A percentile compares a stretch with the other conserved stretches of the same genome.
Conservation (phyloP, 1,140 invertebrate genomes). For the Coboldia fuscipes region DNA sequence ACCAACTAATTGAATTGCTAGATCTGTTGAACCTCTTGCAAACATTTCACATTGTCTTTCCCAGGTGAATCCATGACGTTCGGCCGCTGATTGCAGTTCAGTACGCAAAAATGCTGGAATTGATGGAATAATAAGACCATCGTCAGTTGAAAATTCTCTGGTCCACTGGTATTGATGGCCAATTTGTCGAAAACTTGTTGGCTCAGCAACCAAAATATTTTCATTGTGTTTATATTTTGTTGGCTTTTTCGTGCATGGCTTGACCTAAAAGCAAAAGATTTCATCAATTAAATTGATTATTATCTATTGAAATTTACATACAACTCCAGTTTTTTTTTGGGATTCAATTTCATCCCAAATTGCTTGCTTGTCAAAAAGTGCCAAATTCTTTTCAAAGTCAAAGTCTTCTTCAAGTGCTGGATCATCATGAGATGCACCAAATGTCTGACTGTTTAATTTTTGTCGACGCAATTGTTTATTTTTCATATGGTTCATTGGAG, state of each 20-base stretch:
- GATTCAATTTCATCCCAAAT: conserved; percentile 45
- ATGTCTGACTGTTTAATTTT: conserved; percentile 17
- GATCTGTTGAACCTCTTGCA: conserved; percentile 53
- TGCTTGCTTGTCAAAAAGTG: conserved; percentile 71
- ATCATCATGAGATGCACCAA: conserved; percentile 27
- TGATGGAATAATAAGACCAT: conserved; percentile 56
- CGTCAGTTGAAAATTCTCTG: conserved; percentile 58
- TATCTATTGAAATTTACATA: conserved; percentile 19
- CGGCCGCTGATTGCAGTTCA: conserved; percentile 39
- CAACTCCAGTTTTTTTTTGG: conserved; percentile 40
- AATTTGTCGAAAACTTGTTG: conserved; percentile 45
- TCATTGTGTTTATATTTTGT: conserved; percentile 51
- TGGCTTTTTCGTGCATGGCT: conserved; percentile 2
- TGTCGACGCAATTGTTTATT: conserved; percentile 11
- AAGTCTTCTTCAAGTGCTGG: conserved; percentile 45
- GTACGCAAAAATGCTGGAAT: conserved; percentile 40
- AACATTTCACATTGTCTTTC: conserved; percentile 50
- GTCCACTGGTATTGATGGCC: conserved; percentile 29
- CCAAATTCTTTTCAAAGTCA: conserved; percentile 86
- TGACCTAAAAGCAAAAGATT: background rate
- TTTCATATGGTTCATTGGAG: conserved; percentile 6
- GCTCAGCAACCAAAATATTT: conserved; percentile 50
- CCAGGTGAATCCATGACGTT: conserved; percentile 38
- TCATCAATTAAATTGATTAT: background rate
- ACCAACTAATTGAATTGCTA: conserved; percentile 54